A percentile compares a stretch with the other conserved stretches of the same genome.
Conservation (phyloP, 2,888 invertebrate genomes). For the Hirudinaria manillensis region DNA sequence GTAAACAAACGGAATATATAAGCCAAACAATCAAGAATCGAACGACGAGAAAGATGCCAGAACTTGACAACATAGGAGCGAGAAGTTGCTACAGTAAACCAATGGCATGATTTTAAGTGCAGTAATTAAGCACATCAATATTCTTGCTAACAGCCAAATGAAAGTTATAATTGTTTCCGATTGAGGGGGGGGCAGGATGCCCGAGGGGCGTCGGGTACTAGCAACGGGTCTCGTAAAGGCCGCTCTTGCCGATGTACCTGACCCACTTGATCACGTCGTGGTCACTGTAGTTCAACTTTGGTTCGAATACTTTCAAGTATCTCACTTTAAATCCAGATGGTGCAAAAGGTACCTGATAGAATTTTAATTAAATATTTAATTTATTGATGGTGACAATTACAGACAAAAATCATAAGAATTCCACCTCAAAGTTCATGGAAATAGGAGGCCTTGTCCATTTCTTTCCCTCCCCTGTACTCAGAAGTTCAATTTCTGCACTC, state of each 20-base stretch:
- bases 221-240: slow-evolving; percentile 97
- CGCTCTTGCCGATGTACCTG: slow-evolving; percentile 96
- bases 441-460: slow-evolving; percentile 99
- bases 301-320: slow-evolving; percentile 97
- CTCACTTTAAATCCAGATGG: slow-evolving; percentile 99
- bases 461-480: slow-evolving; percentile 91
- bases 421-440: slow-evolving; percentile 95
- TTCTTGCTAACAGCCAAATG: neutral
- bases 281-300: slow-evolving; percentile 98
- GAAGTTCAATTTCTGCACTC: slow-evolving; percentile 94
- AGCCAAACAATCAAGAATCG: too few species aligned
- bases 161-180: too few species aligned
- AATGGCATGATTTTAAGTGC: slow-evolving; percentile 15
- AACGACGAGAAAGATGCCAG: slow-evolving; percentile 1
- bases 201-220: slow-evolving; percentile 51
- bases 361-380: neutral
- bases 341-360: slow-evolving; percentile 82
- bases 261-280: slow-evolving; percentile 99
- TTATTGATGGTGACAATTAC: neutral
- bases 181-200: too few species aligned
- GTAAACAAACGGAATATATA: too few species aligned
- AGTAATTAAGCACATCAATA: neutral
- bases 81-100: neutral
- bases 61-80: slow-evolving; percentile 10
- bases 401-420: slow-evolving; percentile 23